A percentile compares a stretch with the other conserved stretches of the same genome.
Evolutionary conservation across 53 echinoderm and acorn worm species (phyloP).

Genomic region (Temnopleurus reevesii): DNA sequence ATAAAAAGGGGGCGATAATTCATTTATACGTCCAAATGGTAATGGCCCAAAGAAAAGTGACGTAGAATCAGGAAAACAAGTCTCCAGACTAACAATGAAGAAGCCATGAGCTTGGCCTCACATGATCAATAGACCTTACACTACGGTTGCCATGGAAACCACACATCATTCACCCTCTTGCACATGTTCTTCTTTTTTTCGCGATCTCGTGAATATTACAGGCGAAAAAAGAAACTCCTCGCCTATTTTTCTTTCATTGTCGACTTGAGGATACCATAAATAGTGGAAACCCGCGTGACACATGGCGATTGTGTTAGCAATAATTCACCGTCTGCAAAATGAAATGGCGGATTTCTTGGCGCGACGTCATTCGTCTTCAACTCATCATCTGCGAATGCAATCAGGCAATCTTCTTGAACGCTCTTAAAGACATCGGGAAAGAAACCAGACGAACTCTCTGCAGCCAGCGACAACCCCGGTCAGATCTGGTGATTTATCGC

Average conservation of each 20-base stretch:
- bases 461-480: too few relatives aligned
- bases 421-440: slow-evolving; percentile 21
- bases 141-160: background rate
- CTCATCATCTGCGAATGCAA: slow-evolving; percentile 24
- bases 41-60: background rate
- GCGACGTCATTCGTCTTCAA: slow-evolving; percentile 11
- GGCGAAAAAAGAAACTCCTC: background rate
- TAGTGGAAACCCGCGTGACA: background rate
- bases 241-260: background rate
- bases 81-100: background rate
- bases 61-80: background rate
- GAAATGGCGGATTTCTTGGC: background rate
- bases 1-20: background rate
- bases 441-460: background rate
- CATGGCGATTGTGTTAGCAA: background rate
- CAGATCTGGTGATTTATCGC: slow-evolving; percentile 36
- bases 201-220: background rate
- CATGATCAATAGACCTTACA: slow-evolving; percentile 14
- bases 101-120: slow-evolving; percentile 12
- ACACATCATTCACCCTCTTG: slow-evolving; percentile 8
- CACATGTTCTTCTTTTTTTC: background rate
- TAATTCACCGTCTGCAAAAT: background rate
- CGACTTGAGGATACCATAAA: background rate
- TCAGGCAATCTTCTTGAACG: slow-evolving; percentile 31
- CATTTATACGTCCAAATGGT: background rate